Conservation (phyloP, 1,140 invertebrate genomes). For the Trichonephila clavipes region DNA sequence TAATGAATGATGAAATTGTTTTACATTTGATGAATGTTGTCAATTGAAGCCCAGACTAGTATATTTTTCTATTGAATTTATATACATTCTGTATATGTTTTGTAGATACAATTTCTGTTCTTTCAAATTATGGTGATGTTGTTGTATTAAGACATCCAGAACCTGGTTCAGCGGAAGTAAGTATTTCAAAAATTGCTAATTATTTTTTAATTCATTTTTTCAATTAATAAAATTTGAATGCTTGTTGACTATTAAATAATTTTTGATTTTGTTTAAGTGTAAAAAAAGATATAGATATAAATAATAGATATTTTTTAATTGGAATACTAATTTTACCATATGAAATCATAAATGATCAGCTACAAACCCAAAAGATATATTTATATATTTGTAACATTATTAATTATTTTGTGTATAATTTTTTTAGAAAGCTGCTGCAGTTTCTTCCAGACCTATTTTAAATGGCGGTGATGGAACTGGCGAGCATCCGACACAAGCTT, state of each 20-base stretch:
- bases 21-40: too few relatives aligned
- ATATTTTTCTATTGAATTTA: background rate
- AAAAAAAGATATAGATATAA: too few relatives aligned
- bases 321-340: background rate
- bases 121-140: constrained; percentile 87
- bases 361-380: background rate
- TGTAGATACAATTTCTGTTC: constrained; percentile 82
- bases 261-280: background rate
- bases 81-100: background rate
- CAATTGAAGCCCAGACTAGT: too few relatives aligned
- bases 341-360: too few relatives aligned
- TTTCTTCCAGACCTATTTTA: constrained; percentile 93
- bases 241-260: too few relatives aligned
- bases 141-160: constrained; percentile 96
- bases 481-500: constrained; percentile 98
- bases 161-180: constrained; percentile 93
- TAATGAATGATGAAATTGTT: too few relatives aligned
- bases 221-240: too few relatives aligned
- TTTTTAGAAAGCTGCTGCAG: constrained; percentile 88
- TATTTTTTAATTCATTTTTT: too few relatives aligned
- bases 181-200: constrained; percentile 78
- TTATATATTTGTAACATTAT: background rate
- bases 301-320: background rate
- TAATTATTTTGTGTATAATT: background rate
- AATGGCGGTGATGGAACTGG: constrained; percentile 99